A percentile compares a stretch with the other conserved stretches of the same genome.
Evolutionary conservation across 2,888 invertebrate species (phyloP).

Genomic region (Thymelicus sylvestris): DNA sequence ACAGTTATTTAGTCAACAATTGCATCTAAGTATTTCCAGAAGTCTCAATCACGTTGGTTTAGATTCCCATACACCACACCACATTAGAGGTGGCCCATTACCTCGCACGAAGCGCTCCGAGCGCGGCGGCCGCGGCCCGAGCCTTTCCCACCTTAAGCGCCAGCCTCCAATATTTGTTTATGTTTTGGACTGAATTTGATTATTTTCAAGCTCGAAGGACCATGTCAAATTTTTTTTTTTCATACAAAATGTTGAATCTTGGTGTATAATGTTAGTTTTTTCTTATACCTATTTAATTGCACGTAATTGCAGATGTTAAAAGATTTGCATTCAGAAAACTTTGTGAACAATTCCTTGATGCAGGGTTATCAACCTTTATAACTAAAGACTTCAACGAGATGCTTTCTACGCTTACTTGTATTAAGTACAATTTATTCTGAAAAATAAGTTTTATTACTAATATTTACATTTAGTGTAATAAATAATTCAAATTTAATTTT

Average conservation of each 20-base stretch:
- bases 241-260: no score
- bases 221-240: not conserved
- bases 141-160: conserved; percentile 46
- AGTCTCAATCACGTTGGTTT: conserved; percentile 62
- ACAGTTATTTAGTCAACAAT: conserved; percentile 63
- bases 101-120: conserved; percentile 67
- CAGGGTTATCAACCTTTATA: no score
- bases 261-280: no score
- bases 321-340: no score
- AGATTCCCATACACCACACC: conserved; percentile 67
- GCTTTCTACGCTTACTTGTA: no score
- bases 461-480: no score
- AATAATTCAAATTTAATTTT: no score
- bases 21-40: conserved; percentile 59
- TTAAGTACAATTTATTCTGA: no score
- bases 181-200: conserved; percentile 20
- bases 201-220: conserved; percentile 22
- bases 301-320: no score
- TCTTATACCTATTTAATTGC: no score
- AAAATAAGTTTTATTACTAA: no score
- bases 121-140: conserved; percentile 54
- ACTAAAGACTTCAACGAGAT: conserved; percentile 27
- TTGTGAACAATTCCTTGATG: no score
- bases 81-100: conserved; percentile 58
- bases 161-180: conserved; percentile 34